Evolutionary conservation across 2,113 vertebrate genomes (phyloP).

Genomic region (Alexandromys fortis): DNA sequence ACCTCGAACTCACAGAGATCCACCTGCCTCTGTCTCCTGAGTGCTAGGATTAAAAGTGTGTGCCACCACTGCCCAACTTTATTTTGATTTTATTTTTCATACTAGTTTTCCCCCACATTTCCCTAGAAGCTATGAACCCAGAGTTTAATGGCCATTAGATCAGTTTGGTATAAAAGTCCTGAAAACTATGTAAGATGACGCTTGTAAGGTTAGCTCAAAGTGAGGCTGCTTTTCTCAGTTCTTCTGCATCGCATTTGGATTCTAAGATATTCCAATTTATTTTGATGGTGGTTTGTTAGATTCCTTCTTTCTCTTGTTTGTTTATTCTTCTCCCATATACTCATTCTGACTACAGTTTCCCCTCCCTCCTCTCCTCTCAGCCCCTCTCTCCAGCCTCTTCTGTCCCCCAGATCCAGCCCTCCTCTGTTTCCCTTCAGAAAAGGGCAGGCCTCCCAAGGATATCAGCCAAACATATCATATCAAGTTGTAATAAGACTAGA

Average conservation of each 20-base stretch:
- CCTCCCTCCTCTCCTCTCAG: neutral
- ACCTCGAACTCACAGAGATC: too few relatives aligned
- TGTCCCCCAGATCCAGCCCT: neutral
- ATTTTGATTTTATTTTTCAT: conserved; percentile 4
- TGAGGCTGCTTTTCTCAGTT: neutral
- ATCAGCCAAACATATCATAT: neutral
- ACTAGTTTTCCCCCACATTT: neutral
- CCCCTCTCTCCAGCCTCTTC: neutral
- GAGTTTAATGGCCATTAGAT: neutral
- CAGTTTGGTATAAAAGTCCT: neutral
- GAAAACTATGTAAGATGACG: neutral
- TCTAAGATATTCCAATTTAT: neutral
- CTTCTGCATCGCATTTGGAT: neutral
- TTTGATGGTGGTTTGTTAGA: neutral
- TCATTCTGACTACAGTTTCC: neutral
- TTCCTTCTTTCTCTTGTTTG: neutral
- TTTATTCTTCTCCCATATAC: neutral
- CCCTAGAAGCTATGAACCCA: neutral
- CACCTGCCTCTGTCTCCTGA: too few relatives aligned
- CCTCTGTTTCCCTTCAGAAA: neutral
- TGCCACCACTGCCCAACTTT: neutral
- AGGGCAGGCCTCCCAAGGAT: neutral
- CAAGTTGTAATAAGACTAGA: neutral
- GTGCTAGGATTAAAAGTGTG: too few relatives aligned
- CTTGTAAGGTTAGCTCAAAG: neutral